Percentiles rank a stretch among this genome's conserved stretches.
Conservation (phyloP, 2,888 invertebrate genomes). For the Julus scandinavius region DNA sequence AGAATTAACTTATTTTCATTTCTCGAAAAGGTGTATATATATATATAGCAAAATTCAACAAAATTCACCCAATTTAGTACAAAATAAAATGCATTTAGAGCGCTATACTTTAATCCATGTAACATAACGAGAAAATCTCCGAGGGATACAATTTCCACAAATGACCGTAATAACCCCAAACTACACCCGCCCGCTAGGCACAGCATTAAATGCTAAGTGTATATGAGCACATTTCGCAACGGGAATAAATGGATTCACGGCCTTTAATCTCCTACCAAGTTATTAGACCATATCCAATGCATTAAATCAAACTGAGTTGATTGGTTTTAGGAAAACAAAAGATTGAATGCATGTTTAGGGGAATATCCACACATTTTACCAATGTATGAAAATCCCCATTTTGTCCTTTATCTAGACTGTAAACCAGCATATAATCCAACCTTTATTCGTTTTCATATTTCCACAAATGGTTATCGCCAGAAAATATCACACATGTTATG, state of each 20-base stretch:
- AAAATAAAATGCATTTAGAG: no score
- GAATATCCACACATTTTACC: not conserved
- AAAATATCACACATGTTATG: no score
- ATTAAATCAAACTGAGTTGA: not conserved
- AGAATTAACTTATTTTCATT: no score
- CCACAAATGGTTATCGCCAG: no score
- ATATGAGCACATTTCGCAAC: not conserved
- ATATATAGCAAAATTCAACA: no score
- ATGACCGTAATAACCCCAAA: not conserved
- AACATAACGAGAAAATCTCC: not conserved
- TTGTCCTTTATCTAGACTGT: not conserved
- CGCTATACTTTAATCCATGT: not conserved
- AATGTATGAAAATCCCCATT: not conserved
- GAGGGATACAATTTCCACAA: not conserved
- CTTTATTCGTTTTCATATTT: no score
- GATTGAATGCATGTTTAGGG: not conserved
- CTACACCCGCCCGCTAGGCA: not conserved
- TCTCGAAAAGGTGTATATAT: no score
- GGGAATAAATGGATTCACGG: not conserved
- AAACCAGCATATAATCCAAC: no score
- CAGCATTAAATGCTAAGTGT: not conserved
- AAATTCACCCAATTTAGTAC: no score
- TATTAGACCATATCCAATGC: constrained; percentile 2
- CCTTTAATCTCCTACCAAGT: not conserved
- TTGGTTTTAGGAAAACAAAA: not conserved